phyloP scores from a whole-genome alignment of 2,797 vertebrate species.

The Glossophaga mutica region DNA sequence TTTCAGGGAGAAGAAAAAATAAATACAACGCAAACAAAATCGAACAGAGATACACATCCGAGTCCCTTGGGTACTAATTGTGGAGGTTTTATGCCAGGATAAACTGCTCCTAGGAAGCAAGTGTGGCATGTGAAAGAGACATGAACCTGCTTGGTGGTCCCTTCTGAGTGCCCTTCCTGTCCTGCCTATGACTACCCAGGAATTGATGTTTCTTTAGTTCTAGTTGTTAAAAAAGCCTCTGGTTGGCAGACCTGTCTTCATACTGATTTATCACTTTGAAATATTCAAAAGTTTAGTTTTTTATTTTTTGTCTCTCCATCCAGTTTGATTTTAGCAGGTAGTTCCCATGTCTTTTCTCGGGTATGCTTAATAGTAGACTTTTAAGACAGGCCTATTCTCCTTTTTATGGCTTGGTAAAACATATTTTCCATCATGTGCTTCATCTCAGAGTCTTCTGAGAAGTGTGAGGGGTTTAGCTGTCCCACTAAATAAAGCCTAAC shows the following conservation, averaged over 20 bases:
- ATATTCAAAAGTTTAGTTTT: slow-evolving; percentile 38
- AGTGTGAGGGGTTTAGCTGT: slow-evolving; percentile 22
- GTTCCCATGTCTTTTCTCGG: background rate
- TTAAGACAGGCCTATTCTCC: slow-evolving; percentile 26
- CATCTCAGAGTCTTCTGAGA: slow-evolving; percentile 44
- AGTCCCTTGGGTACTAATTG: background rate
- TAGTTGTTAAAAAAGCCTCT: slow-evolving; percentile 23
- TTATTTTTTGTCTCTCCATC: slow-evolving; percentile 25
- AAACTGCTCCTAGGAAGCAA: background rate
- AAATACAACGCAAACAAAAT: slow-evolving; percentile 15
- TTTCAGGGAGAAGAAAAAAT: slow-evolving; percentile 22
- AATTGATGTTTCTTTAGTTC: slow-evolving; percentile 39
- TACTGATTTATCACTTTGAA: slow-evolving; percentile 55
- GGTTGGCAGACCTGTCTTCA: background rate
- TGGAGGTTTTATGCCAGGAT: background rate
- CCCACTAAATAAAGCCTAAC: background rate
- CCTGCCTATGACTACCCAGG: background rate
- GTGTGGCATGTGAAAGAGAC: background rate
- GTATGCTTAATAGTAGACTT: background rate
- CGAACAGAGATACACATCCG: background rate
- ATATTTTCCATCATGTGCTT: slow-evolving; percentile 46
- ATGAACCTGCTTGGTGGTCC: background rate
- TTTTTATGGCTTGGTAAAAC: slow-evolving; percentile 32
- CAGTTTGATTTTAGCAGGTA: slow-evolving; percentile 33
- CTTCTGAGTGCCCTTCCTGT: background rate